A percentile compares a stretch with the other conserved stretches of the same genome.
Conservation (phyloP, 2,888 invertebrate genomes). For the Hemithea aestivaria region DNA sequence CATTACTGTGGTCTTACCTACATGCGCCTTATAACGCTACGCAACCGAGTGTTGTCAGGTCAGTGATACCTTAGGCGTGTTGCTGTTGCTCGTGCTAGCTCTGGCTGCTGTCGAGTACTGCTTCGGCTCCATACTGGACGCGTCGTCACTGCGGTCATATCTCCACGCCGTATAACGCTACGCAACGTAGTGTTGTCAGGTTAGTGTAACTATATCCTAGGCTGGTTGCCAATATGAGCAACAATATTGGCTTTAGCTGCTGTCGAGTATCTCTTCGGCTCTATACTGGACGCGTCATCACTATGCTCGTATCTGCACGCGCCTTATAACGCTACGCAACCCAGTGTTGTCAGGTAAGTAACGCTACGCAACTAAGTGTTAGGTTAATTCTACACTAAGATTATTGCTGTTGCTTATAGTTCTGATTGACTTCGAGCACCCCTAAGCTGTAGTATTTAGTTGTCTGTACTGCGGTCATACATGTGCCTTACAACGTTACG, state of each 20-base stretch:
- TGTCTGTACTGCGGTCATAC: constrained; percentile 64
- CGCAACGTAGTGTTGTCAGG: not conserved
- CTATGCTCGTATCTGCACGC: constrained; percentile 71
- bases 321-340: not conserved
- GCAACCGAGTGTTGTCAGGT: not conserved
- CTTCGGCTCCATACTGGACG: constrained; percentile 82
- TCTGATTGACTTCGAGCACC: constrained; percentile 83
- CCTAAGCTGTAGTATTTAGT: constrained; percentile 83
- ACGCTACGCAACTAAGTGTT: no score
- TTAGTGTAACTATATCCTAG: constrained; percentile 34
- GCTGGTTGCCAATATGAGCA: constrained; percentile 72
- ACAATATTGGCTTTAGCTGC: constrained; percentile 82
- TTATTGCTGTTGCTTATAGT: constrained; percentile 76
- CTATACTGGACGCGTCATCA: constrained; percentile 78
- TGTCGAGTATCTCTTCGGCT: constrained; percentile 85
- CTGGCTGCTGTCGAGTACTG: constrained; percentile 85
- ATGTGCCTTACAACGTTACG: constrained; percentile 41
- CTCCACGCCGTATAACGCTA: constrained; percentile 43
- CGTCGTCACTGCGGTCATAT: constrained; percentile 67
- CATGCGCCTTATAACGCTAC: constrained; percentile 43
- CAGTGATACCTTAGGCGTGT: constrained; percentile 50
- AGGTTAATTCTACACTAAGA: no score
- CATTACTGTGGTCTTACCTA: constrained; percentile 66
- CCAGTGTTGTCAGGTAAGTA: not conserved
- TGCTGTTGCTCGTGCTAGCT: constrained; percentile 78